These are phyloP conservation scores for Cerceris rybyensis DNA, from an alignment of 2,888 invertebrate genomes.

Conservation along the genomic window DNA sequence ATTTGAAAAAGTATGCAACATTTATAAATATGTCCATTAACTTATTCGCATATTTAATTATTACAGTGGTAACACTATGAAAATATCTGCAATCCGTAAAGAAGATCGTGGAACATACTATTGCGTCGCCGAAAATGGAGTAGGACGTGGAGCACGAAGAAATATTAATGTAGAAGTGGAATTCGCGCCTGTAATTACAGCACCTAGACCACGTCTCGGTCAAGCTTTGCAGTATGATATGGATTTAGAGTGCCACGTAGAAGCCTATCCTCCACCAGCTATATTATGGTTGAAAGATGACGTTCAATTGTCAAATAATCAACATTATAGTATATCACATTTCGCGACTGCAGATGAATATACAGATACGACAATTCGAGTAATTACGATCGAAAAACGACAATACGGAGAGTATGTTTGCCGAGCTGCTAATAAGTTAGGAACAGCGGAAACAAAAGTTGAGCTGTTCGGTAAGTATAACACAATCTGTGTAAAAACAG, in stretches of 20 bases:
- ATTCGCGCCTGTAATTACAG: constrained; percentile 93
- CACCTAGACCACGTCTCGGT: constrained; percentile 91
- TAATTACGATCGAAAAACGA: constrained; percentile 94
- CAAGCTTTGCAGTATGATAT: constrained; percentile 96
- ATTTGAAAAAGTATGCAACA: not conserved
- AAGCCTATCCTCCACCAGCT: constrained; percentile 96
- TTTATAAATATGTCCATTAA: not conserved
- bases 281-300: constrained; percentile 96
- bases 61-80: constrained; percentile 90
- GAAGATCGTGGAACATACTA: constrained; percentile 97
- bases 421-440: constrained; percentile 94
- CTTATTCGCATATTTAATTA: not conserved
- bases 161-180: constrained; percentile 96
- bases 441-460: constrained; percentile 90
- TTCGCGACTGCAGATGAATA: constrained; percentile 96
- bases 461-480: constrained; percentile 89
- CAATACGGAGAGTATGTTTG: constrained; percentile 94
- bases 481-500: not conserved
- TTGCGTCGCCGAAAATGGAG: constrained; percentile 95
- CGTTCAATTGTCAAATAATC: constrained; percentile 91
- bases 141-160: constrained; percentile 91
- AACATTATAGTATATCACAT: constrained; percentile 95
- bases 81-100: constrained; percentile 90
- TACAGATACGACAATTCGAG: constrained; percentile 93
- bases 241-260: constrained; percentile 96